Percentiles rank a stretch among this genome's conserved stretches.
Conservation (phyloP, 2,797 vertebrate species). For the Heterohyrax brucei region DNA sequence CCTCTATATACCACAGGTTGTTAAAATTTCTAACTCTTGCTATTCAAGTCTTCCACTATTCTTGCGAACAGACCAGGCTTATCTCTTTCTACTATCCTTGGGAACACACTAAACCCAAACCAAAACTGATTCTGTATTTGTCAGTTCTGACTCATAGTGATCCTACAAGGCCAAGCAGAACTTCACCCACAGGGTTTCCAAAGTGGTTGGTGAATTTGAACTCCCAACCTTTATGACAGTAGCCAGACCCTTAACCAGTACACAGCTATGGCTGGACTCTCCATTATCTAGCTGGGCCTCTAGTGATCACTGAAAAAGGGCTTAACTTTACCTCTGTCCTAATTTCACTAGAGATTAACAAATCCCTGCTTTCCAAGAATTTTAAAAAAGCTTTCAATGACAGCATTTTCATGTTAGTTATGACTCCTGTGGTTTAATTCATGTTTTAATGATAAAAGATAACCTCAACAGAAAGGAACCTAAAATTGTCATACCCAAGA, state of each 20-base stretch:
- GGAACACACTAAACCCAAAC: neutral
- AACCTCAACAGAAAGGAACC: constrained; percentile 2
- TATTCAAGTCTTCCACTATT: neutral
- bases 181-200: too few relatives aligned
- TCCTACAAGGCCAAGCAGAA: too few relatives aligned
- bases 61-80: neutral
- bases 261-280: neutral
- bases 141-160: too few relatives aligned
- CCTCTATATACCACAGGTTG: neutral
- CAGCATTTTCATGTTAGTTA: constrained; percentile 3
- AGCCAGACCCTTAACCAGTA: too few relatives aligned
- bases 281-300: neutral
- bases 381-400: neutral
- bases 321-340: neutral
- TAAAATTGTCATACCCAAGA: constrained; percentile 35
- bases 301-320: neutral
- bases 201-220: too few relatives aligned
- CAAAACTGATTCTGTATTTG: too few relatives aligned
- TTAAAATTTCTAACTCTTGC: constrained; percentile 8
- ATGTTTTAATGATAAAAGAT: neutral
- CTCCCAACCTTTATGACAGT: too few relatives aligned
- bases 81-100: neutral
- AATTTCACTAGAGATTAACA: neutral
- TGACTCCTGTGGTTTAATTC: neutral
- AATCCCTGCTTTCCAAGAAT: neutral